phyloP scores from a whole-genome alignment of 1,140 invertebrate species.

The Halesus radiatus region DNA sequence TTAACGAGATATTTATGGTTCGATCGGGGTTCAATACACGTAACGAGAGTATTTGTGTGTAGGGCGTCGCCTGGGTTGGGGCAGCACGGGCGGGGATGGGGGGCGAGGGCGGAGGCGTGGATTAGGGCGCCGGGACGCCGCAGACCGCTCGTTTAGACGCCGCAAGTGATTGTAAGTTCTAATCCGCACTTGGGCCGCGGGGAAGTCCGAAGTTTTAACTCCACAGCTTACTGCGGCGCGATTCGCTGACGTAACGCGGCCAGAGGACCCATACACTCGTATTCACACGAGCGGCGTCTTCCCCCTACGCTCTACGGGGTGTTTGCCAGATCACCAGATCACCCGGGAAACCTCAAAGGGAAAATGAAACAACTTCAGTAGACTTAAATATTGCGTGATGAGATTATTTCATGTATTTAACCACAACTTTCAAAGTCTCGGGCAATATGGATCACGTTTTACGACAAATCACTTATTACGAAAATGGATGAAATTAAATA shows the following conservation, averaged over 20 bases:
- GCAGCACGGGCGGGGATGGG: neutral
- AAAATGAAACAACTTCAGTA: no score
- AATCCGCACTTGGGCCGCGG: conserved; percentile 48
- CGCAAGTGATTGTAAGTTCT: conserved; percentile 58
- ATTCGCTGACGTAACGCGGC: neutral
- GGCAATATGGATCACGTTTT: no score
- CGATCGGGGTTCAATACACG: conserved; percentile 39
- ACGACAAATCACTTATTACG: no score
- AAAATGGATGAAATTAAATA: no score
- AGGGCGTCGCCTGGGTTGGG: conserved; percentile 17
- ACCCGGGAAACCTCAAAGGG: no score
- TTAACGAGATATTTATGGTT: conserved; percentile 55
- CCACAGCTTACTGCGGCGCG: conserved; percentile 7
- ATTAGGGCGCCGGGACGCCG: conserved; percentile 40
- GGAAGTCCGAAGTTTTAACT: conserved; percentile 54
- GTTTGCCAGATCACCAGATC: no score
- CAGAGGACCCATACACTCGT: no score
- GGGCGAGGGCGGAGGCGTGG: conserved; percentile 33
- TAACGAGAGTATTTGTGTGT: conserved; percentile 46
- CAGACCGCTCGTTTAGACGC: conserved; percentile 55
- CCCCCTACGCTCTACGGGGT: no score
- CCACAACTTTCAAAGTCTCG: no score
- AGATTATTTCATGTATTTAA: no score
- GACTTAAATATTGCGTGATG: no score
- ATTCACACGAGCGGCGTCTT: no score